Evolutionary conservation across 2,113 vertebrate genomes (phyloP).

Genomic region (Paramisgurnus dabryanus): DNA sequence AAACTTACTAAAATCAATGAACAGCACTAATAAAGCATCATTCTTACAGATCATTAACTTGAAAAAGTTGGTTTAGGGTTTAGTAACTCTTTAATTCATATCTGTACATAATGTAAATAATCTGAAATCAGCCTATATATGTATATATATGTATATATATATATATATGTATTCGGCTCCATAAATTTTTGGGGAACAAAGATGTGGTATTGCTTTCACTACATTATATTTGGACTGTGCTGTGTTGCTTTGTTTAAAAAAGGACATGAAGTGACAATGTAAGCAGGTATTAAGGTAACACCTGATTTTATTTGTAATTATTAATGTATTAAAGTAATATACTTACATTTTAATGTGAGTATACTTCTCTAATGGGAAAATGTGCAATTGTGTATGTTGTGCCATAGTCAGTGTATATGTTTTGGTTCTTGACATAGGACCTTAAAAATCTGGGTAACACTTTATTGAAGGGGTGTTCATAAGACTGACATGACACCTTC

Average conservation of each 20-base stretch:
- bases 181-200: background rate
- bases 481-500: too few species aligned
- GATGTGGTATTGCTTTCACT: background rate
- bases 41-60: too few species aligned
- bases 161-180: background rate
- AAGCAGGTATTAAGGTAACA: too few species aligned
- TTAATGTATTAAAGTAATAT: background rate
- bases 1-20: too few species aligned
- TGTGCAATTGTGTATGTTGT: background rate
- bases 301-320: too few species aligned
- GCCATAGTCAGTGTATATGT: background rate
- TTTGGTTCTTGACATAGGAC: background rate
- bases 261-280: background rate
- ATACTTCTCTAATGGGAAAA: background rate
- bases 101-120: slow-evolving; percentile 41
- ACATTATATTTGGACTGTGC: background rate
- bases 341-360: background rate
- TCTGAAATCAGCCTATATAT: slow-evolving; percentile 55
- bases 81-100: background rate
- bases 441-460: background rate
- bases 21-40: too few species aligned
- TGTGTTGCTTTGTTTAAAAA: background rate
- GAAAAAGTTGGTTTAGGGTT: too few species aligned
- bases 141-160: background rate
- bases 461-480: too few species aligned